phyloP scores from a whole-genome alignment of 2,888 invertebrate genomes.

The Nomada ruficornis region DNA sequence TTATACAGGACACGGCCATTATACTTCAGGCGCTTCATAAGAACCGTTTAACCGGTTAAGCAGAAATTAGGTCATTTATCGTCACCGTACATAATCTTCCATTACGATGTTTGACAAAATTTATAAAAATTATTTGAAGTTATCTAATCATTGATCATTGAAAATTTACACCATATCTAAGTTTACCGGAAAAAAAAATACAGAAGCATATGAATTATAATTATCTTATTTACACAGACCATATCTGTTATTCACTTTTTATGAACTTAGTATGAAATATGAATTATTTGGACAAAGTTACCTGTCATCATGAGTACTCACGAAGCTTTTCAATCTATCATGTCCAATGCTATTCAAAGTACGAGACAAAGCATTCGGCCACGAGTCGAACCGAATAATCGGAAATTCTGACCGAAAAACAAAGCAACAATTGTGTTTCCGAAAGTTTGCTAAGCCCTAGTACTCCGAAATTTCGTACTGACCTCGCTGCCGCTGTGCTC shows the following conservation, averaged over 20 bases:
- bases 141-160: too few species aligned
- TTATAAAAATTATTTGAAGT: too few species aligned
- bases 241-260: neutral
- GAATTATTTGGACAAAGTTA: neutral
- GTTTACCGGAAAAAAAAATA: too few species aligned
- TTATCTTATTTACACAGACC: neutral
- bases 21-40: constrained; percentile 47
- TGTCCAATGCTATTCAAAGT: neutral
- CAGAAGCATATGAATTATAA: neutral
- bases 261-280: neutral
- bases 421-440: constrained; percentile 28
- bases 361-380: neutral
- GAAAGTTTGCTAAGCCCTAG: constrained; percentile 31
- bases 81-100: neutral
- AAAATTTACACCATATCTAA: too few species aligned
- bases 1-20: constrained; percentile 57
- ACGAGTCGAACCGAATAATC: neutral
- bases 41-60: constrained; percentile 42
- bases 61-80: constrained; percentile 54
- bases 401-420: constrained; percentile 2
- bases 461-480: constrained; percentile 30
- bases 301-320: too few species aligned
- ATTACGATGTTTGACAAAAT: neutral
- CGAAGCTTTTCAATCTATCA: neutral
- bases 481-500: neutral